A percentile compares a stretch with the other conserved stretches of the same genome.
Conservation (phyloP, 1,140 invertebrate species). For the Cotesia chilonis region DNA sequence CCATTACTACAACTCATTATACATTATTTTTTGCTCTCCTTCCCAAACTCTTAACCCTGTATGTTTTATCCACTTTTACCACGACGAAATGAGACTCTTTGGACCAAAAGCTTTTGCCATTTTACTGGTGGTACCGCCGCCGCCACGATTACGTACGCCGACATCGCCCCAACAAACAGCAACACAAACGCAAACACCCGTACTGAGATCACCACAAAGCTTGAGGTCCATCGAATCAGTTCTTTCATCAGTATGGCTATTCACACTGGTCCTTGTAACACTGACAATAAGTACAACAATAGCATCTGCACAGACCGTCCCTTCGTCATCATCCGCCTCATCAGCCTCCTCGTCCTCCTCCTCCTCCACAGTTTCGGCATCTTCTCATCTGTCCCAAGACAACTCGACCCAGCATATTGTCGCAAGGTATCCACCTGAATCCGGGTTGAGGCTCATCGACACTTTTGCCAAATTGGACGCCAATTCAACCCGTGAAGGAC, state of each 20-base stretch:
- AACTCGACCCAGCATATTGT: constrained; percentile 51
- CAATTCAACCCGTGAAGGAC: constrained; percentile 57
- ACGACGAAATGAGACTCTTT: constrained; percentile 52
- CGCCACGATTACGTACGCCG: constrained; percentile 40
- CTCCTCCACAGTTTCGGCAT: background rate
- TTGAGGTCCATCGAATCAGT: constrained; percentile 15
- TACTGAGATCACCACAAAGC: background rate
- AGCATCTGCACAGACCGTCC: constrained; percentile 13
- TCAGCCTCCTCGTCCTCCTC: constrained; percentile 14
- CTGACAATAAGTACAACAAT: constrained; percentile 9
- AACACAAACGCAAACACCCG: too few relatives aligned
- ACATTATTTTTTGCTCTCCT: background rate
- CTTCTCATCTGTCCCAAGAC: constrained; percentile 42
- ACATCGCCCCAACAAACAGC: background rate
- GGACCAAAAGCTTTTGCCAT: constrained; percentile 51
- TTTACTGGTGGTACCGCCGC: constrained; percentile 44
- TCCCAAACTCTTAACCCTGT: constrained; percentile 26
- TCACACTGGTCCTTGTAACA: constrained; percentile 12
- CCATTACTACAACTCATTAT: background rate
- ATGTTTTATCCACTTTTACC: constrained; percentile 32
- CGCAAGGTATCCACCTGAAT: constrained; percentile 49
- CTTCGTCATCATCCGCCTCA: constrained; percentile 5
- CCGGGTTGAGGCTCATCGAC: constrained; percentile 40
- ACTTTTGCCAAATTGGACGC: constrained; percentile 49
- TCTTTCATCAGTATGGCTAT: constrained; percentile 5